Evolutionary conservation across 1,140 invertebrate genomes (phyloP).

Genomic region (Triops longicaudatus): DNA sequence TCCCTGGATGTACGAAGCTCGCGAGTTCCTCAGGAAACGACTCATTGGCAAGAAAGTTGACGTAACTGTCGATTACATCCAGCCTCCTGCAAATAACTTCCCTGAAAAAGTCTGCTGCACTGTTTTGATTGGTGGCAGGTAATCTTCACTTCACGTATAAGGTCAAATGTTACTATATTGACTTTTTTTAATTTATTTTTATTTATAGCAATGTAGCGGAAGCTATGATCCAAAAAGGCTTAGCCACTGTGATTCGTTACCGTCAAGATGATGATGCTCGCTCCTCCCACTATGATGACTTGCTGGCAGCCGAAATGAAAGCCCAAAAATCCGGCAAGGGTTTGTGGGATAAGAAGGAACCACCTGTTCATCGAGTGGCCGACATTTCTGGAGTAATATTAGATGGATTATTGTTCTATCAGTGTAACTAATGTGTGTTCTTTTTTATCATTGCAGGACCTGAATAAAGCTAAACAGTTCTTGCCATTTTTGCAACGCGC

Average conservation of each 20-base stretch:
- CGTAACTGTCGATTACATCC: constrained; percentile 90
- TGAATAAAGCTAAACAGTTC: constrained; percentile 80
- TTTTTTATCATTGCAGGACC: constrained; percentile 45
- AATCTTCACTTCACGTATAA: constrained; percentile 39
- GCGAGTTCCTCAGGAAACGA: constrained; percentile 93
- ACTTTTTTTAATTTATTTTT: not conserved
- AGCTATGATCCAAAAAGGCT: constrained; percentile 82
- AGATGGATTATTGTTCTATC: not conserved
- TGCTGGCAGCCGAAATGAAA: constrained; percentile 87
- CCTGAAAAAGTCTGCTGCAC: constrained; percentile 95
- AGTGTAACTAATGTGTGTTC: constrained; percentile 17
- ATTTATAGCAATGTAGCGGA: constrained; percentile 71
- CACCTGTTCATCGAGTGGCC: constrained; percentile 68
- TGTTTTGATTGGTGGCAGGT: constrained; percentile 70
- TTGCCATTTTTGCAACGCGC: constrained; percentile 82
- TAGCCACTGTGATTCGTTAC: constrained; percentile 85
- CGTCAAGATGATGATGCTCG: constrained; percentile 92
- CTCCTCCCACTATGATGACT: constrained; percentile 83
- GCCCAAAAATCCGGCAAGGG: constrained; percentile 79
- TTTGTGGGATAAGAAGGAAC: constrained; percentile 75
- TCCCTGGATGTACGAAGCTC: constrained; percentile 95
- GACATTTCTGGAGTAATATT: constrained; percentile 65
- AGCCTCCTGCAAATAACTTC: constrained; percentile 82
- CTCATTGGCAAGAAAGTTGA: constrained; percentile 92
- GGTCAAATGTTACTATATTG: not conserved